Conservation (phyloP, 2,113 vertebrate species). For the Stercorarius parasiticus region DNA sequence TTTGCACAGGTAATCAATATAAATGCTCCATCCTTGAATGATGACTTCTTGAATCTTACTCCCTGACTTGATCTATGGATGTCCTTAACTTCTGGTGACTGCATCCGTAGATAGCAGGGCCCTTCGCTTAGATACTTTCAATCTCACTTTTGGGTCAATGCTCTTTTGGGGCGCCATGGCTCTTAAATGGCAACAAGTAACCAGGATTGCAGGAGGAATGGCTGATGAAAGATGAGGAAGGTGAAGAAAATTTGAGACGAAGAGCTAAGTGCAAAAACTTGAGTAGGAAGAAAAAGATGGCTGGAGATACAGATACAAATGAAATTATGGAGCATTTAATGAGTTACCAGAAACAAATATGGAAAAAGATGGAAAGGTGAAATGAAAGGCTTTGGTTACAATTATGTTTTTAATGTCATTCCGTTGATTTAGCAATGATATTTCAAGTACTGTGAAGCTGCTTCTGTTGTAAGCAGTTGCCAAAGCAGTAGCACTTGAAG, state of each 20-base stretch:
- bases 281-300: not conserved
- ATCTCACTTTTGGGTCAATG: not conserved
- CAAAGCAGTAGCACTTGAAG: not conserved
- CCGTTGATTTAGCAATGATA: not conserved
- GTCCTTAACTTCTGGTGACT: not conserved
- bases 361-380: not conserved
- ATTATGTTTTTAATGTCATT: not conserved
- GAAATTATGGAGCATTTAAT: not conserved
- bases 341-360: not conserved
- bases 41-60: not conserved
- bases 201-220: not conserved
- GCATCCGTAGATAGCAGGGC: not conserved
- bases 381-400: not conserved
- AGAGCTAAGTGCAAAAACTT: not conserved
- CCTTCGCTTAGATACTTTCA: not conserved
- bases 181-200: not conserved
- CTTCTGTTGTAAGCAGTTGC: not conserved
- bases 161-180: rapidly evolving
- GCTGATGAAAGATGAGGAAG: not conserved
- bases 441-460: not conserved
- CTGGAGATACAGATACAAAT: not conserved
- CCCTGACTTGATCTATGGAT: not conserved
- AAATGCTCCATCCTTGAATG: not conserved
- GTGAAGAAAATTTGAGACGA: not conserved
- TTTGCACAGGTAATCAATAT: not conserved